Evolutionary conservation across 2,888 invertebrate genomes (phyloP).

Genomic region (Lasioglossum oenotherae): DNA sequence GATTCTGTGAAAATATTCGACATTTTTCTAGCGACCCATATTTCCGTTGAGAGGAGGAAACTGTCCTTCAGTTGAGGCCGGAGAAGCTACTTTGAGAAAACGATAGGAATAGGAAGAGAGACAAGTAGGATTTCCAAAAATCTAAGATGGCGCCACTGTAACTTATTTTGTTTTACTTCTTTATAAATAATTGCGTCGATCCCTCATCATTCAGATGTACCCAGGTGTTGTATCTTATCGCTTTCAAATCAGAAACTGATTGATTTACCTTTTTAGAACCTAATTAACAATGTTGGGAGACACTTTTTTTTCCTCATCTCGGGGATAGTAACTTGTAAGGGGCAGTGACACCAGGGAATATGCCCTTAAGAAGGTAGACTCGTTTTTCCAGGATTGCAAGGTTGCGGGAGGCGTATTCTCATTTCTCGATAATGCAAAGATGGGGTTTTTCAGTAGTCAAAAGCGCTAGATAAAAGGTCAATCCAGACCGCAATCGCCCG

Average conservation of each 20-base stretch:
- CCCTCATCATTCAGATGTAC: background rate
- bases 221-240: background rate
- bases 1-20: background rate
- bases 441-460: too few relatives aligned
- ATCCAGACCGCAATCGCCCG: too few relatives aligned
- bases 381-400: too few relatives aligned
- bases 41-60: background rate
- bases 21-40: background rate
- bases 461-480: too few relatives aligned
- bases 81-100: background rate
- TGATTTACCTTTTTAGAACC: background rate
- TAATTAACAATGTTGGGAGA: background rate
- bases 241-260: background rate
- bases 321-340: background rate
- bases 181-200: background rate
- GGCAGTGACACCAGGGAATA: background rate
- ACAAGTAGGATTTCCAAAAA: background rate
- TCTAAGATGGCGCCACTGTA: background rate
- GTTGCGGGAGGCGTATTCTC: too few relatives aligned
- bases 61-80: background rate
- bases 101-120: background rate
- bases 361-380: too few relatives aligned
- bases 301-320: background rate
- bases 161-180: background rate
- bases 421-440: too few relatives aligned